These are phyloP conservation scores for Sogatella furcifera DNA, from an alignment of 1,140 invertebrate species.

Conservation along the genomic window DNA sequence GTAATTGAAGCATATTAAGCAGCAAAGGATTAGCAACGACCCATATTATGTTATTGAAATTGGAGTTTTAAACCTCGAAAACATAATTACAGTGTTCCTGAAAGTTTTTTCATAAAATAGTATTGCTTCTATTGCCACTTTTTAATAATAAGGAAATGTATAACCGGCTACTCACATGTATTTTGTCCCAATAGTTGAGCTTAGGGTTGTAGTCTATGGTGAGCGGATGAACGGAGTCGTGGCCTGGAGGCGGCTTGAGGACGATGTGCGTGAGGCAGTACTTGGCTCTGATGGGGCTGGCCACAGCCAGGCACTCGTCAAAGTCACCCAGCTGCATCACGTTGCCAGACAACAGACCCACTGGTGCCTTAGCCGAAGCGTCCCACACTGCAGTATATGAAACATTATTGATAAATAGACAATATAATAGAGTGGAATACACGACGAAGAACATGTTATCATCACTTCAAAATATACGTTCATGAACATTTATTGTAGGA, in stretches of 20 bases:
- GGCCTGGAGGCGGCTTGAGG: slow-evolving; percentile 25
- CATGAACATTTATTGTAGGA: too few relatives aligned
- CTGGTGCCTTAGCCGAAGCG: slow-evolving; percentile 27
- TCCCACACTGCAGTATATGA: slow-evolving; percentile 35
- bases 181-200: slow-evolving; percentile 36
- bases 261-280: slow-evolving; percentile 40
- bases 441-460: too few relatives aligned
- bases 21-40: too few relatives aligned
- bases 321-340: slow-evolving; percentile 31
- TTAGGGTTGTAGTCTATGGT: slow-evolving; percentile 34
- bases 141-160: too few relatives aligned
- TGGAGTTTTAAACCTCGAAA: too few relatives aligned
- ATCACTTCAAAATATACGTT: too few relatives aligned
- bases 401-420: too few relatives aligned
- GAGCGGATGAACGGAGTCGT: slow-evolving; percentile 28
- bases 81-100: too few relatives aligned
- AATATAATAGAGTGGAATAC: neutral
- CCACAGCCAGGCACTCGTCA: slow-evolving; percentile 32
- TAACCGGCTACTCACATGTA: slow-evolving; percentile 38
- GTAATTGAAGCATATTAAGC: too few relatives aligned
- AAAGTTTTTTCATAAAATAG: too few relatives aligned
- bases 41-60: too few relatives aligned
- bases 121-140: too few relatives aligned
- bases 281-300: slow-evolving; percentile 35
- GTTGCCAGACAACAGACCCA: slow-evolving; percentile 28